Conservation (phyloP, 2,797 vertebrate genomes). For the Darevskia nairensis region DNA sequence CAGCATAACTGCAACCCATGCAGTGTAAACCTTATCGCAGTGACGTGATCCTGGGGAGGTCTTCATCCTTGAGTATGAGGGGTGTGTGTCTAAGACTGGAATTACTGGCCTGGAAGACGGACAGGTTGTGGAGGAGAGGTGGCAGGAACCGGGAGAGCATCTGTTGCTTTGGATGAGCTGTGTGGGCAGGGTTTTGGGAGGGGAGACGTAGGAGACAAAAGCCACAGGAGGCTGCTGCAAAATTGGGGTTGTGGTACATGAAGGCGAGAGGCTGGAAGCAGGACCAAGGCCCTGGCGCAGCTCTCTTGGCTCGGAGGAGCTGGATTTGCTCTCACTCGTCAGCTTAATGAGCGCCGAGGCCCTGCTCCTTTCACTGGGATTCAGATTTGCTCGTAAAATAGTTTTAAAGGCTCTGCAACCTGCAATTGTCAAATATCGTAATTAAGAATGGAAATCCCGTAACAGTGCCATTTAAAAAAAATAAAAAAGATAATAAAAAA, state of each 20-base stretch:
- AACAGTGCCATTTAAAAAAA: constrained; percentile 21
- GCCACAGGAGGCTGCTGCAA: background rate
- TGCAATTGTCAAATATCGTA: constrained; percentile 65
- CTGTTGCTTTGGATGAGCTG: background rate
- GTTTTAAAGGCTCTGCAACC: constrained; percentile 64
- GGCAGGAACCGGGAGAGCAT: background rate
- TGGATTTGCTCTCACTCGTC: background rate
- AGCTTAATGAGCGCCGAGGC: background rate
- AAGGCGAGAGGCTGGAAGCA: background rate
- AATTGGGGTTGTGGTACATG: background rate
- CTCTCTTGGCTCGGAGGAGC: too few species aligned
- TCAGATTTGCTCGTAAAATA: constrained; percentile 52
- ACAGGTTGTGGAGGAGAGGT: background rate
- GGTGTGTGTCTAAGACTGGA: background rate
- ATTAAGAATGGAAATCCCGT: constrained; percentile 62
- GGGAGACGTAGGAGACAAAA: background rate
- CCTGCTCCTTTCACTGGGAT: constrained; percentile 47
- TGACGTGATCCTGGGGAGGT: background rate
- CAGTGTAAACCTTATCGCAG: too few species aligned
- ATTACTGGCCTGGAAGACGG: background rate
- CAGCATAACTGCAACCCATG: too few species aligned
- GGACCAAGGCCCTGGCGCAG: background rate
- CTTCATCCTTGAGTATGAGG: too few species aligned
- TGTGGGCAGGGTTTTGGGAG: background rate
- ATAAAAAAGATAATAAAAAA: background rate